Conservation (phyloP, 2,888 invertebrate species). For the Syrista parreyssii region DNA sequence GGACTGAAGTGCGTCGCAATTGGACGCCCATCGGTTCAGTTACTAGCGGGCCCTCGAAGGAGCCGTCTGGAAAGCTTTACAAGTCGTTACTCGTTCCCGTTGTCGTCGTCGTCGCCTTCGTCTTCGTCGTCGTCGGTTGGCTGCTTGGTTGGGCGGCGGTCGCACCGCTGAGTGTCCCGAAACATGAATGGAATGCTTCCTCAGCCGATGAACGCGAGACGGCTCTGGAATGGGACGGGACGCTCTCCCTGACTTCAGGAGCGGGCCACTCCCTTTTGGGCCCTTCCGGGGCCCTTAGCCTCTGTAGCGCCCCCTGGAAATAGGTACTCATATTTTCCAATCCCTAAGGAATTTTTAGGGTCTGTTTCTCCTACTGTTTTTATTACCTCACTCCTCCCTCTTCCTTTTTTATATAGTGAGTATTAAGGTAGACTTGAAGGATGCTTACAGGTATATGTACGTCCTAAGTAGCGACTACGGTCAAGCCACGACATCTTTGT, state of each 20-base stretch:
- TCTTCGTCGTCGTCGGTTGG: conserved; percentile 32
- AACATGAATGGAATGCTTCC: conserved; percentile 61
- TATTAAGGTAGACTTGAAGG: not conserved
- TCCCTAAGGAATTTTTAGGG: not conserved
- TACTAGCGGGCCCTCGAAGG: conserved; percentile 4
- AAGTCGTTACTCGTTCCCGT: not conserved
- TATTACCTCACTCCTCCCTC: not conserved
- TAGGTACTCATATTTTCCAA: not conserved
- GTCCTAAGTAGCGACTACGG: not conserved
- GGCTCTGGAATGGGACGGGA: conserved; percentile 31
- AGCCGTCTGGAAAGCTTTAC: not conserved
- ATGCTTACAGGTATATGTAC: not conserved
- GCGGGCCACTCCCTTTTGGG: conserved; percentile 21
- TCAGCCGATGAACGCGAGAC: conserved; percentile 41
- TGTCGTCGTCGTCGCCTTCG: conserved; percentile 5
- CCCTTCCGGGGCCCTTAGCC: conserved; percentile 20
- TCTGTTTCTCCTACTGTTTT: not conserved
- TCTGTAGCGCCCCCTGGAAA: conserved; percentile 3
- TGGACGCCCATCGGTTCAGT: not conserved
- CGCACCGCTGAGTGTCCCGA: conserved; percentile 46
- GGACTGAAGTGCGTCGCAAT: conserved; percentile 2
- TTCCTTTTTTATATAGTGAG: not conserved
- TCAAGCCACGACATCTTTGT: not conserved
- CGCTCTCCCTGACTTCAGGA: conserved; percentile 25
- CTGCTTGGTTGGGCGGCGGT: conserved; percentile 36